Conservation (phyloP, 2,113 vertebrate species). For the Narcine bancroftii region DNA sequence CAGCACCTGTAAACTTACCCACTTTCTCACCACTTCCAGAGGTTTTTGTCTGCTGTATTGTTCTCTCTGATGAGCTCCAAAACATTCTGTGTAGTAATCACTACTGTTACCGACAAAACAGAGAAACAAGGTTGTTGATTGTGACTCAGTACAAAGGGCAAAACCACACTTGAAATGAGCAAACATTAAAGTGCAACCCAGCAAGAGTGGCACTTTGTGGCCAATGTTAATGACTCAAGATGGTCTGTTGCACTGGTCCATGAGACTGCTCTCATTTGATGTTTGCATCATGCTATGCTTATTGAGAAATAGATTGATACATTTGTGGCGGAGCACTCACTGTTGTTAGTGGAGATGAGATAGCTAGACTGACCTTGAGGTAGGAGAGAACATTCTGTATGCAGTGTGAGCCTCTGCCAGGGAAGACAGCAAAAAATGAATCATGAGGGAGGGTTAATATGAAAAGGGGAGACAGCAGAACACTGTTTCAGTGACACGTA, state of each 20-base stretch:
- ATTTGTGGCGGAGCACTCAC: neutral
- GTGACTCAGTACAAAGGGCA: neutral
- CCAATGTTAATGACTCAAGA: neutral
- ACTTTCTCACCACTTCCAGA: neutral
- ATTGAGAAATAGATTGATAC: neutral
- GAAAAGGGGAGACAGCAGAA: neutral
- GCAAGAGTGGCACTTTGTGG: no score
- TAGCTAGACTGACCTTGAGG: conserved; percentile 33
- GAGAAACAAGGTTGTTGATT: neutral
- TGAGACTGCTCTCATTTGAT: neutral
- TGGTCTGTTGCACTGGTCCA: neutral
- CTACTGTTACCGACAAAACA: neutral
- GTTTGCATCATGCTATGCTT: neutral
- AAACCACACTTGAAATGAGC: neutral
- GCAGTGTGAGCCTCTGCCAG: neutral
- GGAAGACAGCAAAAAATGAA: neutral
- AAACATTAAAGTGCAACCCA: neutral
- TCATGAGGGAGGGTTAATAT: neutral
- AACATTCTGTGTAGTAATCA: neutral
- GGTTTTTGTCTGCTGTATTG: neutral
- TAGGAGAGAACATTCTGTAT: conserved; percentile 26
- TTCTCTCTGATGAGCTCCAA: neutral
- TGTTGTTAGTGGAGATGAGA: conserved; percentile 15
- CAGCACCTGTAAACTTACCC: neutral
- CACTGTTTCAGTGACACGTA: neutral